Evolutionary conservation across 2,888 invertebrate species (phyloP).

Genomic region (Amorpha juglandis): DNA sequence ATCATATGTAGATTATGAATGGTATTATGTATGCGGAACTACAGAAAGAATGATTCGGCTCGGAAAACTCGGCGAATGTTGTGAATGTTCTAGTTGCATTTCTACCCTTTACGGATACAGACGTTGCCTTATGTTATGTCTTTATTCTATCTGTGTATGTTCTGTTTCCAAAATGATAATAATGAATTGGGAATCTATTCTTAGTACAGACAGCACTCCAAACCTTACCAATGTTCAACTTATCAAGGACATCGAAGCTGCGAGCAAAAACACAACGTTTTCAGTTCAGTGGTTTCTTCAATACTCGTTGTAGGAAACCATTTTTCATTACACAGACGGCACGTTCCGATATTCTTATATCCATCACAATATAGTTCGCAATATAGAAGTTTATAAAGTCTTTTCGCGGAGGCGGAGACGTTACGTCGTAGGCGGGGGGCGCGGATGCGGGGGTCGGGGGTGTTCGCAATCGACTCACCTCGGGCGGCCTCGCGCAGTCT

Average conservation of each 20-base stretch:
- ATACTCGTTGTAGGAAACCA: not conserved
- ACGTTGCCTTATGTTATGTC: too few species aligned
- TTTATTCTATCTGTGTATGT: not conserved
- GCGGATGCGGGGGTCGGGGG: constrained; percentile 25
- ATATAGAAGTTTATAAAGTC: constrained; percentile 39
- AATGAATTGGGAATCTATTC: not conserved
- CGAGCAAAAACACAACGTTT: too few species aligned
- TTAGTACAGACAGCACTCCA: not conserved
- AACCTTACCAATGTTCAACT: not conserved
- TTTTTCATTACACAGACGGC: constrained; percentile 8
- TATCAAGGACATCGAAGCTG: too few species aligned
- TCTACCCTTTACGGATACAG: too few species aligned
- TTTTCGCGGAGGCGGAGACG: constrained; percentile 38
- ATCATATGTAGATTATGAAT: too few species aligned
- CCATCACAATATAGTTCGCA: constrained; percentile 30
- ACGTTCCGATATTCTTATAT: constrained; percentile 29
- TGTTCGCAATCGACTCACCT: constrained; percentile 52
- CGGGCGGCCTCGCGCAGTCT: constrained; percentile 31
- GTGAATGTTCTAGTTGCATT: too few species aligned
- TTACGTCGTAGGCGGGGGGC: constrained; percentile 30
- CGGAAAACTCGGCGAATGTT: too few species aligned
- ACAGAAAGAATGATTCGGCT: too few species aligned
- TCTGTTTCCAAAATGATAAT: too few species aligned
- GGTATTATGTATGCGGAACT: too few species aligned
- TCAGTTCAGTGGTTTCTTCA: too few species aligned